These are phyloP conservation scores for Tachycineta bicolor DNA, from an alignment of 2,113 vertebrate genomes.

Conservation along the genomic window DNA sequence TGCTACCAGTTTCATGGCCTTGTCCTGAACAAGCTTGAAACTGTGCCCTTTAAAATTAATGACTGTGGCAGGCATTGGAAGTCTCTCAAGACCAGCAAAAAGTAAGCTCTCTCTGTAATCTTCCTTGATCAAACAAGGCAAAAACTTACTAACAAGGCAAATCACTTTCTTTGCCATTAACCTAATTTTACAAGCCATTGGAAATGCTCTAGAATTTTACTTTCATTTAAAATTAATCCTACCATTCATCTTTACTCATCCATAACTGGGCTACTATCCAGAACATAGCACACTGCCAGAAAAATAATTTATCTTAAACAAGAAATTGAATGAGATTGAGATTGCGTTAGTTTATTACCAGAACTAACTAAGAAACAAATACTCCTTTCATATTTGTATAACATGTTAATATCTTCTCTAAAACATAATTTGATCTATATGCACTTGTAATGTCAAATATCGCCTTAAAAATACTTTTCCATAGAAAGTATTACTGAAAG, in stretches of 20 bases:
- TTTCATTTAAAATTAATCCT: constrained; percentile 4
- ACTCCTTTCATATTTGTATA: neutral
- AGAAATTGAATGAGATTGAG: neutral
- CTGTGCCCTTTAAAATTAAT: neutral
- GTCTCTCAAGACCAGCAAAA: neutral
- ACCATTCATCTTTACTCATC: neutral
- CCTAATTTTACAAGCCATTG: neutral
- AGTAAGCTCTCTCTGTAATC: neutral
- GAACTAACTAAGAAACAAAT: neutral
- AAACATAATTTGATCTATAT: neutral
- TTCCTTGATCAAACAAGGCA: neutral
- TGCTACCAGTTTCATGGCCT: neutral
- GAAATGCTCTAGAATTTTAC: neutral
- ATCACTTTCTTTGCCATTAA: neutral
- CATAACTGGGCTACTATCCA: neutral
- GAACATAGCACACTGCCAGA: neutral
- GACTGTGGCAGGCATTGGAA: neutral
- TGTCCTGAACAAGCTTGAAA: neutral
- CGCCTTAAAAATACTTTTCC: neutral
- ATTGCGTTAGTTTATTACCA: neutral
- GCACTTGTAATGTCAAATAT: neutral
- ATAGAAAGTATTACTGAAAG: neutral
- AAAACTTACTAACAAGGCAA: neutral
- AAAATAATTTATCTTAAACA: neutral
- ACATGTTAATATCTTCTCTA: neutral